Evolutionary conservation across 2,113 vertebrate species (phyloP).

Genomic region (Porphyrio hochstetteri): DNA sequence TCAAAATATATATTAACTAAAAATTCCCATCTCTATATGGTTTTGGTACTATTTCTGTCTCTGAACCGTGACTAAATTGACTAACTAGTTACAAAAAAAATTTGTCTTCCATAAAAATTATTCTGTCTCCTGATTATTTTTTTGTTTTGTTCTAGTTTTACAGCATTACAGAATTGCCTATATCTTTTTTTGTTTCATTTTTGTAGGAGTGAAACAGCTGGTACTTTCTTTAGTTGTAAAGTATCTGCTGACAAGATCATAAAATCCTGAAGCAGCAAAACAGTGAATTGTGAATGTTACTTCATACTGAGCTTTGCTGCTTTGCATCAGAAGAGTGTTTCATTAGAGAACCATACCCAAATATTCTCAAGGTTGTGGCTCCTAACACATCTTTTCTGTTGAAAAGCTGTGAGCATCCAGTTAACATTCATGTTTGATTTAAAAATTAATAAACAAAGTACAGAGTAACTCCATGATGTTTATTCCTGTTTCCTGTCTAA

Average conservation of each 20-base stretch:
- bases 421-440: slow-evolving; percentile 13
- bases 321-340: neutral
- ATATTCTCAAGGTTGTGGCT: neutral
- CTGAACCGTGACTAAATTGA: neutral
- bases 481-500: slow-evolving; percentile 22
- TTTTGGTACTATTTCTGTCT: neutral
- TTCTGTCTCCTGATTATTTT: neutral
- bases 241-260: neutral
- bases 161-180: neutral
- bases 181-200: neutral
- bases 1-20: neutral
- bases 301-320: neutral
- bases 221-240: neutral
- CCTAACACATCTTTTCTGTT: neutral
- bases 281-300: neutral
- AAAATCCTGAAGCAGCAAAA: neutral
- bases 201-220: neutral
- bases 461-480: neutral
- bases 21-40: neutral
- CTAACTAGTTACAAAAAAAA: neutral
- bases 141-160: neutral
- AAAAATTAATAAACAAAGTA: neutral
- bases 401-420: neutral
- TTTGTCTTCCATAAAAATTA: neutral
- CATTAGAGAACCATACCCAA: neutral